Evolutionary conservation across 1,140 invertebrate genomes (phyloP), one percentile per base, ranked within the genome.

Genomic region (Holcopasites calliopsidis): DNA sequence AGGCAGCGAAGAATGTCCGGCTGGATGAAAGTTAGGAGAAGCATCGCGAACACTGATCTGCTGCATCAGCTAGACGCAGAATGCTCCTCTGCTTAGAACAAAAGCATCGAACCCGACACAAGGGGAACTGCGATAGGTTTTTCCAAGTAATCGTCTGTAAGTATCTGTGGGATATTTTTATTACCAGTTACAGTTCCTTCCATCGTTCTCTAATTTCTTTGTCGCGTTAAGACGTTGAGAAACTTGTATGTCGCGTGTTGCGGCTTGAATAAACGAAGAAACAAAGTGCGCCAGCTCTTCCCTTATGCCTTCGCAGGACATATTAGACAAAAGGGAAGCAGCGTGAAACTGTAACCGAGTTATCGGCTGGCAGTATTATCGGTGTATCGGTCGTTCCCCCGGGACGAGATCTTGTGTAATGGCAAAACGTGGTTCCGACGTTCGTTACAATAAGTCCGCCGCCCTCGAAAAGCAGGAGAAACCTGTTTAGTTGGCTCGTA

Each of bases 361-460:
- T 88, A 91, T 89, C 88, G 89, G 88, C 87, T 87, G 83, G 78
- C 78, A 83, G 90, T 88, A 87, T 90, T 86, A 89, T 85, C 86
- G 85, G 81, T 80, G 77, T 83, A 84, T 88, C 81, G 79, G 73
- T 38, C 42, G 38, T 77, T 88, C 86, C 85, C 86, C 42, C 23
- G 88, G 83, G 88, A 88, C 77, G 80, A 77, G 71, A 88, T 84
- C 77, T 50, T 77, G 76, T 79, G 78, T 90, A 90, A 90, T 90
- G 83, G 86, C 87, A 82, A 88, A 88, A 87, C 86, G 85, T 86
- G 75, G 78, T 85, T 85, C 80, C 75, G 38, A 85, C 84, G 87
- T 90, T 91, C 86, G 87, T 91, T 91, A 91, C 86, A 89, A 88
- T 90, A 90, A 91, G 85, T 87, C 82, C 80, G 80, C 78, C 83